These are phyloP conservation scores for Ochropacha duplaris DNA, from an alignment of 2,888 invertebrate genomes.

Conservation along the genomic window DNA sequence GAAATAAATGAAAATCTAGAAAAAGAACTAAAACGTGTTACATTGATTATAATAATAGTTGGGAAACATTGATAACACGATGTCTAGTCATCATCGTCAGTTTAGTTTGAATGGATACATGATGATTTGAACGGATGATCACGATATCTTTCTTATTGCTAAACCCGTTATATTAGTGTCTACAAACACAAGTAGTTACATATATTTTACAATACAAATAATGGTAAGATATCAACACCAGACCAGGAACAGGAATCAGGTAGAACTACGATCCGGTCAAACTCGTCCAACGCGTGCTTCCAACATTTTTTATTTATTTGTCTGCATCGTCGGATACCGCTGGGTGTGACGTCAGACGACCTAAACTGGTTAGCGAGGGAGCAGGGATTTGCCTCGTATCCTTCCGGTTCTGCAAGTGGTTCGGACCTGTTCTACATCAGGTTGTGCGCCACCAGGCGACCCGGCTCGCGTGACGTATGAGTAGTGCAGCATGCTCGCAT, in stretches of 20 bases:
- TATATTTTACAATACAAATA: conserved; percentile 49
- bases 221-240: conserved; percentile 62
- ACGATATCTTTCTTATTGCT: background rate
- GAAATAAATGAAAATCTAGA: too few relatives aligned
- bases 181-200: conserved; percentile 6
- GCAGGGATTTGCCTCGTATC: conserved; percentile 82
- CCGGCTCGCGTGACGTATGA: conserved; percentile 67
- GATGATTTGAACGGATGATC: background rate
- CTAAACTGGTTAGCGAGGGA: conserved; percentile 83
- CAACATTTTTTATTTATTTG: conserved; percentile 83
- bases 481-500: conserved; percentile 35
- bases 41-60: too few relatives aligned
- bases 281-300: conserved; percentile 82
- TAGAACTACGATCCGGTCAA: conserved; percentile 83
- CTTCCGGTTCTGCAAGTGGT: conserved; percentile 82
- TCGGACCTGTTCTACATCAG: conserved; percentile 80
- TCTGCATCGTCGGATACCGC: conserved; percentile 81
- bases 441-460: conserved; percentile 68
- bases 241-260: conserved; percentile 82
- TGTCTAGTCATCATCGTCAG: background rate
- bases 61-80: too few relatives aligned
- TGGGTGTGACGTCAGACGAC: conserved; percentile 81
- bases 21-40: too few relatives aligned
- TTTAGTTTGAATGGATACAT: background rate
- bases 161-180: conserved; percentile 2